Percentiles rank a stretch among this genome's conserved stretches.
Conservation (phyloP, 23 tunicate genomes). For the Botrylloides violaceus region DNA sequence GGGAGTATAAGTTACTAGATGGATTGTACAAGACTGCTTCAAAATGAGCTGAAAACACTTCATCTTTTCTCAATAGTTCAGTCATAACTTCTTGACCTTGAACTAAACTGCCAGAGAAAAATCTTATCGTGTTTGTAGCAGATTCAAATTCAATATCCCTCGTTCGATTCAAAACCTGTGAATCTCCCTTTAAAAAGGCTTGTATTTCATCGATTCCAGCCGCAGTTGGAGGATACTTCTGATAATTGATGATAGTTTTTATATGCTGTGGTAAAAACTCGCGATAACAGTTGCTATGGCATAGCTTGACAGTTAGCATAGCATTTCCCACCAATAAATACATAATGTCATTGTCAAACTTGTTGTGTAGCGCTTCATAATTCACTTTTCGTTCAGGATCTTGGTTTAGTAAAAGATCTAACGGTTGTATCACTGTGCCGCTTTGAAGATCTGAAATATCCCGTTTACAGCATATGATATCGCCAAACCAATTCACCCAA, state of each 20-base stretch:
- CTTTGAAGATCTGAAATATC: too few relatives aligned
- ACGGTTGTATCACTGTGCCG: not conserved
- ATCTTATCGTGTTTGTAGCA: not conserved
- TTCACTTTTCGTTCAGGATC: not conserved
- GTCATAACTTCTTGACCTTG: not conserved
- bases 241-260: not conserved
- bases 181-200: not conserved
- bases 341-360: not conserved
- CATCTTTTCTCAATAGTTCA: not conserved
- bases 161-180: not conserved
- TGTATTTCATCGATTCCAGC: not conserved
- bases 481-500: conserved; percentile 47
- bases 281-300: not conserved
- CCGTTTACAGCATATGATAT: not conserved
- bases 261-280: not conserved
- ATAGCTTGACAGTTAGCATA: not conserved
- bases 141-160: not conserved
- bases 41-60: not conserved
- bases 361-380: not conserved
- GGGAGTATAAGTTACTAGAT: conserved; percentile 10
- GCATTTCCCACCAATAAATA: not conserved
- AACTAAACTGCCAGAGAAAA: not conserved
- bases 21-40: conserved; percentile 18
- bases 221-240: not conserved
- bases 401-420: not conserved